These are phyloP conservation scores for Protosalanx chinensis DNA, from an alignment of 2,797 vertebrate species.

Conservation along the genomic window DNA sequence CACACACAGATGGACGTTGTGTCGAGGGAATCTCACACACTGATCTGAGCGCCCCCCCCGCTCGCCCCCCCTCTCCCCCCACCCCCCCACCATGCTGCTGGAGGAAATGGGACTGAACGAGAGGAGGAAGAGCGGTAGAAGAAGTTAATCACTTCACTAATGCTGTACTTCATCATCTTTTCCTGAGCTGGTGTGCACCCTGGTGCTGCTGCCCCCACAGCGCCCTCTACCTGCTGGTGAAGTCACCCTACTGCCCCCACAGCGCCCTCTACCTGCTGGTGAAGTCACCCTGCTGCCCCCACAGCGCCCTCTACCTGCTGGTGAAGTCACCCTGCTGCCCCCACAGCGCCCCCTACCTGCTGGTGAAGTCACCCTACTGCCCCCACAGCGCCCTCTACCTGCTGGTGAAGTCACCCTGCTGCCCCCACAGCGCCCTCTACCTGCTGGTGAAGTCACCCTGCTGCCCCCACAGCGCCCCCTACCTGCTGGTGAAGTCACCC, in stretches of 20 bases:
- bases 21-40: conserved; percentile 70
- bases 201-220: conserved; percentile 51
- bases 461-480: conserved; percentile 65
- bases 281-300: conserved; percentile 12
- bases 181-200: conserved; percentile 67
- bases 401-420: not conserved
- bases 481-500: conserved; percentile 34
- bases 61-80: too few species aligned
- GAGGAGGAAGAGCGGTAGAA: conserved; percentile 74
- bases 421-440: conserved; percentile 60
- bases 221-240: conserved; percentile 53
- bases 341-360: too few species aligned
- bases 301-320: too few species aligned
- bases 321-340: too few species aligned
- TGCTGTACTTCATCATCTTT: conserved; percentile 81
- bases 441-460: conserved; percentile 35
- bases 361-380: too few species aligned
- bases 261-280: conserved; percentile 57
- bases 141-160: conserved; percentile 80
- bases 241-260: conserved; percentile 54
- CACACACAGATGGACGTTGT: conserved; percentile 71
- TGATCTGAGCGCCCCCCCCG: conserved; percentile 73
- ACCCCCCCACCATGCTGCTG: conserved; percentile 50
- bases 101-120: conserved; percentile 80
- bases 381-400: too few species aligned